Evolutionary conservation across 2,888 invertebrate genomes (phyloP).

Genomic region (Parapristionchus giblindavisi): DNA sequence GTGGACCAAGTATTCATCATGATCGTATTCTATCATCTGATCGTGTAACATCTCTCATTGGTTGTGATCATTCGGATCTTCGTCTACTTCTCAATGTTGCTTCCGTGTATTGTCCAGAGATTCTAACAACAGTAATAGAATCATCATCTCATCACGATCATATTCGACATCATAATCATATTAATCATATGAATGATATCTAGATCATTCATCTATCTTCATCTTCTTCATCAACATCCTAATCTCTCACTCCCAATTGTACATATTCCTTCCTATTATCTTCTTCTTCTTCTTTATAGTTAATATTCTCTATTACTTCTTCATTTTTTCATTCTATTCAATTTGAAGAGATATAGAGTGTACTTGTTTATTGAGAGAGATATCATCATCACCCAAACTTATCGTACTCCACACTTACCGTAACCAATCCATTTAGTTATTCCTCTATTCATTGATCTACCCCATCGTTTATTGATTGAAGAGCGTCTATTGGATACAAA

Average conservation of each 20-base stretch:
- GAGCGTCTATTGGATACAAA: too few relatives aligned
- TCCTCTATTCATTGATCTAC: too few relatives aligned
- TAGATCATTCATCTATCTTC: not conserved
- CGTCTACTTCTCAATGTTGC: conserved; percentile 64
- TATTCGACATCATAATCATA: not conserved
- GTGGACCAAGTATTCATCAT: not conserved
- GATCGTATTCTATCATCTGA: conserved; percentile 48
- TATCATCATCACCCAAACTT: too few relatives aligned
- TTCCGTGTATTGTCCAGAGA: conserved; percentile 61
- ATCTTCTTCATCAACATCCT: too few relatives aligned
- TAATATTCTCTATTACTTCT: too few relatives aligned
- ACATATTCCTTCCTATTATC: not conserved
- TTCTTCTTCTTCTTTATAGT: too few relatives aligned
- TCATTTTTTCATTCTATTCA: too few relatives aligned
- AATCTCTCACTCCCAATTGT: not conserved
- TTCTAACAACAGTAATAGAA: conserved; percentile 43
- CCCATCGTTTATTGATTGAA: too few relatives aligned
- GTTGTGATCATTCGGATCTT: conserved; percentile 64
- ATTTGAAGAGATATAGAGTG: too few relatives aligned
- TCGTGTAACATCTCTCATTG: conserved; percentile 56
- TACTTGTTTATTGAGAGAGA: too few relatives aligned
- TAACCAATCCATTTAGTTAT: too few relatives aligned
- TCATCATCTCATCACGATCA: not conserved
- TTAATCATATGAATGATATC: not conserved
- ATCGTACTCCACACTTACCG: too few relatives aligned